phyloP scores from a whole-genome alignment of 2,888 invertebrate species.

The Allygus modestus region DNA sequence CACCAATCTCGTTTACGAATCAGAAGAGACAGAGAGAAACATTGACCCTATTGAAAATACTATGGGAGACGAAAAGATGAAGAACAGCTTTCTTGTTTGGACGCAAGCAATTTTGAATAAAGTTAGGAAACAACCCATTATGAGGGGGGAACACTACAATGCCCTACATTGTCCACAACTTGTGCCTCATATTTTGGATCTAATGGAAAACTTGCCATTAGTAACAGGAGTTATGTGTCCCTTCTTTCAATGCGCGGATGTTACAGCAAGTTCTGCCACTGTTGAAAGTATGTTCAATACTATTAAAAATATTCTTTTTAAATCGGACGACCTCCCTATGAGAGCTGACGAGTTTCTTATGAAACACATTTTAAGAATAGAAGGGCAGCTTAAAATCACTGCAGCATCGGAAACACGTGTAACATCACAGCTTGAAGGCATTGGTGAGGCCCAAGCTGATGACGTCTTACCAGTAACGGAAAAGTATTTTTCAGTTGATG shows the following conservation, averaged over 20 bases:
- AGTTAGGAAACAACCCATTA: not conserved
- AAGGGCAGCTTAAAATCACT: constrained; percentile 31
- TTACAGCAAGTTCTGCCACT: constrained; percentile 40
- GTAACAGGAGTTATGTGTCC: constrained; percentile 32
- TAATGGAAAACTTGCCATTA: constrained; percentile 17
- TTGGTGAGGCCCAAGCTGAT: not conserved
- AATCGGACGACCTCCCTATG: constrained; percentile 26
- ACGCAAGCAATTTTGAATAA: not conserved
- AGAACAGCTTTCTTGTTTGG: constrained; percentile 13
- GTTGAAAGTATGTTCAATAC: constrained; percentile 46
- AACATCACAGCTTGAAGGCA: not conserved
- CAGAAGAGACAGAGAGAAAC: not conserved
- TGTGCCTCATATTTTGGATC: not conserved
- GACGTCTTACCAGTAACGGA: not conserved
- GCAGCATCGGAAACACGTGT: not conserved
- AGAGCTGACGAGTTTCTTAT: constrained; percentile 40
- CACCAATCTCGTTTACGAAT: not conserved
- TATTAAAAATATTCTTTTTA: constrained; percentile 31
- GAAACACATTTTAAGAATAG: not conserved
- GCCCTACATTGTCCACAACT: constrained; percentile 31
- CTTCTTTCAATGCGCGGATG: not conserved
- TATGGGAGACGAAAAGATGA: not conserved
- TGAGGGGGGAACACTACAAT: constrained; percentile 40
- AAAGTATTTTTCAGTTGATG: not conserved
- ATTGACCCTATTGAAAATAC: too few species aligned